A percentile compares a stretch with the other conserved stretches of the same genome.
These are phyloP conservation scores for Falco columbarius DNA, from an alignment of 2,797 vertebrate species.

Conservation along the genomic window DNA sequence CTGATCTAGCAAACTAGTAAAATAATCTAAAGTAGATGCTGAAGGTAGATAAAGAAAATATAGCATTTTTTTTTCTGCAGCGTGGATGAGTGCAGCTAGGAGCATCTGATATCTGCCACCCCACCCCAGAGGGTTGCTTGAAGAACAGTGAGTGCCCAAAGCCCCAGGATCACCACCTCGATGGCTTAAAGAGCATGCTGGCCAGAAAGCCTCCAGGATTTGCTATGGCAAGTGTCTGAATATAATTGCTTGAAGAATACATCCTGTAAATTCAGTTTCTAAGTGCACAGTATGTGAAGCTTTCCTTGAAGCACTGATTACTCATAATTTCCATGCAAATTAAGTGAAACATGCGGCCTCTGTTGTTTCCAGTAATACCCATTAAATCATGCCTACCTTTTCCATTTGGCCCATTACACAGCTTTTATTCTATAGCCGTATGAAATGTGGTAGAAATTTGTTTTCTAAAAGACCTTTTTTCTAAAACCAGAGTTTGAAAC, in stretches of 20 bases:
- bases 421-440: not conserved
- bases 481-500: not conserved
- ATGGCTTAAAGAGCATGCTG: not conserved
- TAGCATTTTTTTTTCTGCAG: not conserved
- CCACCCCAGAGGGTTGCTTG: not conserved
- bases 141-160: accelerated
- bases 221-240: not conserved
- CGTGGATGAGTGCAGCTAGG: not conserved
- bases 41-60: not conserved
- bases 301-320: not conserved
- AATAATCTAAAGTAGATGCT: not conserved
- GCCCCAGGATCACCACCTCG: accelerated
- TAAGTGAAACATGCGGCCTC: not conserved
- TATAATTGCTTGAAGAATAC: not conserved
- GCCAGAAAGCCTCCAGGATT: not conserved
- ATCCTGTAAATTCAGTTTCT: not conserved
- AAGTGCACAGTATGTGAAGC: not conserved
- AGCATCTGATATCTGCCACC: not conserved
- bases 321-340: not conserved
- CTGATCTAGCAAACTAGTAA: not conserved
- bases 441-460: not conserved
- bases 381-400: not conserved
- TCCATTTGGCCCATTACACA: not conserved
- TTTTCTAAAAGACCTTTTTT: not conserved
- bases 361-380: not conserved